Conservation (phyloP, 2,113 vertebrate species). For the Garra rufa region DNA sequence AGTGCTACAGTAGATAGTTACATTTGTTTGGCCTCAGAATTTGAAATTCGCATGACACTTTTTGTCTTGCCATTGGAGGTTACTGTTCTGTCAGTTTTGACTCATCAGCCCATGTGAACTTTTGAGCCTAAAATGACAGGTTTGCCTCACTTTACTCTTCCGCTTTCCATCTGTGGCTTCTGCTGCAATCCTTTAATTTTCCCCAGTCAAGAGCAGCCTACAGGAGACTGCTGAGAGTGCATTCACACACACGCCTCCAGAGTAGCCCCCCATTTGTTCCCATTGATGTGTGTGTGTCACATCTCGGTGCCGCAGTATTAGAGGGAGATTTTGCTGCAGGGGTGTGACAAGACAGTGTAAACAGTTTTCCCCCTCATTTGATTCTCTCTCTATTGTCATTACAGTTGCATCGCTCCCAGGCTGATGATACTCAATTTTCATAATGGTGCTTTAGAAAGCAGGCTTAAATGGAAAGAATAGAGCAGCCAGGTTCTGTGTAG, state of each 20-base stretch:
- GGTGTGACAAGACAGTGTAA: constrained; percentile 32
- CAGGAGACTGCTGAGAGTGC: constrained; percentile 4
- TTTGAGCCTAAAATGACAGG: background rate
- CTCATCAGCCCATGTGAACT: background rate
- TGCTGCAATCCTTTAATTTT: constrained; percentile 27
- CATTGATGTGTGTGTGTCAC: constrained; percentile 12
- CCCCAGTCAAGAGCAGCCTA: background rate
- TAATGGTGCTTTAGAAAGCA: constrained; percentile 18
- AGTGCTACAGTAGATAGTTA: background rate
- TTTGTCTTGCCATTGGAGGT: background rate
- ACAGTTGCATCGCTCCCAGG: constrained; percentile 11
- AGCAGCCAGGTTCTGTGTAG: background rate
- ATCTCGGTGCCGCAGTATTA: constrained; percentile 12
- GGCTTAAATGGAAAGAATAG: background rate
- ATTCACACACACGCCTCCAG: background rate
- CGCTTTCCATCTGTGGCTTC: background rate
- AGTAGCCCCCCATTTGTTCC: constrained; percentile 14
- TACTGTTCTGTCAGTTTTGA: background rate
- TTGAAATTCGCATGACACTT: background rate
- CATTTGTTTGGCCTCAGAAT: background rate
- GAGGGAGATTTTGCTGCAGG: constrained; percentile 35
- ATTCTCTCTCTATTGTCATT: constrained; percentile 21
- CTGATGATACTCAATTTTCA: constrained; percentile 11
- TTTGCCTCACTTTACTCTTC: background rate
- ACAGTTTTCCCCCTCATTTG: constrained; percentile 35